A percentile compares a stretch with the other conserved stretches of the same genome.
Conservation (phyloP, 2,888 invertebrate genomes). For the Idaea biselata region DNA sequence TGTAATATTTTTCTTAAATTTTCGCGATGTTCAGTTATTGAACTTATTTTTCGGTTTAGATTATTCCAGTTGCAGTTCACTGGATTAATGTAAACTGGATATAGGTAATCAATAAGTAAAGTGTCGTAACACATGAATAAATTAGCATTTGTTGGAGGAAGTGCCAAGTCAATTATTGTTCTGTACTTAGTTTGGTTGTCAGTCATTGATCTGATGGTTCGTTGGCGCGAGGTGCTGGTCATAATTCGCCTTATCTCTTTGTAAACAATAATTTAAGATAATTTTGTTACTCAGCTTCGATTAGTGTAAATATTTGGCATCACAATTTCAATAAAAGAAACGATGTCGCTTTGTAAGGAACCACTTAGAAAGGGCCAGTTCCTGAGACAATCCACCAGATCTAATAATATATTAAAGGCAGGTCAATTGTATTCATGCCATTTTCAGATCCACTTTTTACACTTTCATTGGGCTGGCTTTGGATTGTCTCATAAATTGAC, state of each 20-base stretch:
- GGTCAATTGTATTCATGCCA: no score
- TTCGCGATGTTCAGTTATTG: no score
- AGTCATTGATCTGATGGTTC: slow-evolving; percentile 46
- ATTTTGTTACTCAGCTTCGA: slow-evolving; percentile 36
- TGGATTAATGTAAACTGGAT: no score
- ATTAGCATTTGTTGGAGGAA: not conserved
- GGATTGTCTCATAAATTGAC: no score
- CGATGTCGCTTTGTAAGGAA: slow-evolving; percentile 39
- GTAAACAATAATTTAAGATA: slow-evolving; percentile 13
- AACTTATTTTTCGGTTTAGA: no score
- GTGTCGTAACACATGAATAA: not conserved
- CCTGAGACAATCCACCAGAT: no score
- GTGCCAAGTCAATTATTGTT: slow-evolving; percentile 12
- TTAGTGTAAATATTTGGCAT: slow-evolving; percentile 67
- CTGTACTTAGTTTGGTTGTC: slow-evolving; percentile 12
- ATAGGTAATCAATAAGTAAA: not conserved
- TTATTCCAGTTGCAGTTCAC: no score
- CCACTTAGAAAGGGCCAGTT: no score
- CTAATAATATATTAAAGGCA: no score
- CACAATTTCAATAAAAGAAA: slow-evolving; percentile 51
- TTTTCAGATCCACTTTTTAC: no score
- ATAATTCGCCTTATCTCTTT: slow-evolving; percentile 22
- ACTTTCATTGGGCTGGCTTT: no score
- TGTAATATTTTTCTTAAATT: not conserved
- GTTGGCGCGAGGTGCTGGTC: slow-evolving; percentile 44